Percentiles rank a stretch among this genome's conserved stretches.
Conservation (phyloP, 2,113 vertebrate species). For the Sorex araneus region DNA sequence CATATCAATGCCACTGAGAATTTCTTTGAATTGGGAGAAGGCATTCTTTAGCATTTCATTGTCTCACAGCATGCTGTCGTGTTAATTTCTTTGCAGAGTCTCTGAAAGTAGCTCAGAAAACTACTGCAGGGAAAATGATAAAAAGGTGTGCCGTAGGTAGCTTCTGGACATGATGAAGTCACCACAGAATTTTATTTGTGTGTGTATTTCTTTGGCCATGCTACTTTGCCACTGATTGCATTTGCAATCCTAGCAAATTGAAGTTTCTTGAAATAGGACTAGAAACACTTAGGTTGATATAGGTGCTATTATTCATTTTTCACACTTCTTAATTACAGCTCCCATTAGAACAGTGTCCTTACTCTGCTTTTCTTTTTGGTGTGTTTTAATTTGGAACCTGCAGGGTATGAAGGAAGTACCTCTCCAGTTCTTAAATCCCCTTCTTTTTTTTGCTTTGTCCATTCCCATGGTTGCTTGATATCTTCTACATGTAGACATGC, state of each 20-base stretch:
- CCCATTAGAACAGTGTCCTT: neutral
- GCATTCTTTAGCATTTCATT: conserved; percentile 76
- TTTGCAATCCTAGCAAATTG: neutral
- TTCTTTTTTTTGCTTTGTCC: conserved; percentile 37
- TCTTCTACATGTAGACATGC: too few species aligned
- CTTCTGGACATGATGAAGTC: conserved; percentile 80
- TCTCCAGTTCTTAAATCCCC: neutral
- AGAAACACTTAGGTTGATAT: neutral
- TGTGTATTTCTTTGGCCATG: conserved; percentile 18
- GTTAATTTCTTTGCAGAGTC: conserved; percentile 85
- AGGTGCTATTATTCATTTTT: neutral
- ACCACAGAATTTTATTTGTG: conserved; percentile 56
- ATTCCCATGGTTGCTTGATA: neutral
- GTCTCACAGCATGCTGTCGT: conserved; percentile 83
- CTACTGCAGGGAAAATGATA: conserved; percentile 76
- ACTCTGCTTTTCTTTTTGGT: neutral
- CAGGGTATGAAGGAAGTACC: conserved; percentile 5
- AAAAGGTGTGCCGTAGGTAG: neutral
- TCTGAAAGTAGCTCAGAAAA: conserved; percentile 84
- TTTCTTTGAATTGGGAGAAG: conserved; percentile 58
- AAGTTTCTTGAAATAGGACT: conserved; percentile 45
- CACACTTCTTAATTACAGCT: neutral
- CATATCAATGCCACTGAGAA: conserved; percentile 56
- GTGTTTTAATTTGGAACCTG: conserved; percentile 47
- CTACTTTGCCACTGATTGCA: conserved; percentile 4